Conservation (phyloP, 2,888 invertebrate species). For the Drosophila stalkeri region DNA sequence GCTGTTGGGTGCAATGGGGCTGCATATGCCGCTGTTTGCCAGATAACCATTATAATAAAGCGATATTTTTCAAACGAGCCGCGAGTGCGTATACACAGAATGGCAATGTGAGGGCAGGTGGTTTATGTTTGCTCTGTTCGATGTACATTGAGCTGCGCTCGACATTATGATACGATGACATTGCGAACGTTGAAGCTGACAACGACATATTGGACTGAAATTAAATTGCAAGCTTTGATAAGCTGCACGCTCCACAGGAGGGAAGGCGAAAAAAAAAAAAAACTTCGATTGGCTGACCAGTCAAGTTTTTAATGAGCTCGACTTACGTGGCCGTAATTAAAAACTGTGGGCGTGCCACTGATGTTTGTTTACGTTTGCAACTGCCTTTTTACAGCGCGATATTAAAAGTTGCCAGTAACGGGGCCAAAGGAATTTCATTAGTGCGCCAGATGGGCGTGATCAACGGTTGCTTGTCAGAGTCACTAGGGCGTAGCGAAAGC, state of each 20-base stretch:
- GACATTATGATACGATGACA: slow-evolving; percentile 63
- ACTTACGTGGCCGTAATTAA: slow-evolving; percentile 71
- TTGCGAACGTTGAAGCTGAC: slow-evolving; percentile 42
- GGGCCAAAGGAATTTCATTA: slow-evolving; percentile 69
- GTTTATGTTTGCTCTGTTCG: slow-evolving; percentile 10
- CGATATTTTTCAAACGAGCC: slow-evolving; percentile 17
- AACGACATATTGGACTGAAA: slow-evolving; percentile 46
- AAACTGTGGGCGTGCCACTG: slow-evolving; percentile 47
- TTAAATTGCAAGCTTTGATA: slow-evolving; percentile 51
- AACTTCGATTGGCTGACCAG: slow-evolving; percentile 44
- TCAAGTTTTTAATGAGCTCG: slow-evolving; percentile 73
- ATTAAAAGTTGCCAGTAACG: slow-evolving; percentile 52
- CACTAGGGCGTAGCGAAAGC: background rate
- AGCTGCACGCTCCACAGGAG: slow-evolving; percentile 4
- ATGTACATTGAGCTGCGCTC: slow-evolving; percentile 45
- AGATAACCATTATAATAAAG: slow-evolving; percentile 75
- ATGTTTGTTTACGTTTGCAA: slow-evolving; percentile 47
- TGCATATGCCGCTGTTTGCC: slow-evolving; percentile 56
- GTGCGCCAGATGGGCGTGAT: slow-evolving; percentile 61
- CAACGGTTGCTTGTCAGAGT: slow-evolving; percentile 33
- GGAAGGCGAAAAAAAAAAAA: background rate
- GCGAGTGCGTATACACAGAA: slow-evolving; percentile 1
- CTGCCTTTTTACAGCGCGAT: slow-evolving; percentile 50
- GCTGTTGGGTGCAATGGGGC: slow-evolving; percentile 23
- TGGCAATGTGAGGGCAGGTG: slow-evolving; percentile 16